Conservation (phyloP, 1,140 invertebrate genomes). For the Acyrthosiphon pisum region DNA sequence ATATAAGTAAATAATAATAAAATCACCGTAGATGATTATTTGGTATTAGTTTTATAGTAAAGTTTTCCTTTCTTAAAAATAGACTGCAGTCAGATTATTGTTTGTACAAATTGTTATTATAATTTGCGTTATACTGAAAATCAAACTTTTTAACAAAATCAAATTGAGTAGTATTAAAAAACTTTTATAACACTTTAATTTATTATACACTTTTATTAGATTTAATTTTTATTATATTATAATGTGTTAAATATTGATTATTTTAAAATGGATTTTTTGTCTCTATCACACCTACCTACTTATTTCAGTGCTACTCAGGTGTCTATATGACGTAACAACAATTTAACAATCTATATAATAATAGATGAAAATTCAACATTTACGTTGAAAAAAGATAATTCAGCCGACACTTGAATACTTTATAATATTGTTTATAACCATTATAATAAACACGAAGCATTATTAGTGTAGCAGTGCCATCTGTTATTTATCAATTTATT, state of each 20-base stretch:
- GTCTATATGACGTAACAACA: not conserved
- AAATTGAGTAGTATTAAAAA: not conserved
- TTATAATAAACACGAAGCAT: not conserved
- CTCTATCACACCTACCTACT: not conserved
- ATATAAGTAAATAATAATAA: constrained; percentile 4
- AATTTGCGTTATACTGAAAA: not conserved
- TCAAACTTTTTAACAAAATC: not conserved
- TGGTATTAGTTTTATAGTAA: not conserved
- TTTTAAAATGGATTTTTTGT: not conserved
- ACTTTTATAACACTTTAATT: not conserved
- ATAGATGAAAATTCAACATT: not conserved
- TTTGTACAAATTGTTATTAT: not conserved
- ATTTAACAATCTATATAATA: not conserved
- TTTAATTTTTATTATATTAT: not conserved
- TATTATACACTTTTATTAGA: not conserved
- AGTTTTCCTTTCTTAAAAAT: not conserved
- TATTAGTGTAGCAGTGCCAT: not conserved
- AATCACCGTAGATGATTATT: not conserved
- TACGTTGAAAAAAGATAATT: not conserved
- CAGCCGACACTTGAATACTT: not conserved
- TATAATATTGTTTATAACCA: not conserved
- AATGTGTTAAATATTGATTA: not conserved
- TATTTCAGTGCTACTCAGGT: not conserved
- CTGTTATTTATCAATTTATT: not conserved
- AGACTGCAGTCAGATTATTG: not conserved